Conservation (phyloP, 2,113 vertebrate species). For the Cisticola juncidis region DNA sequence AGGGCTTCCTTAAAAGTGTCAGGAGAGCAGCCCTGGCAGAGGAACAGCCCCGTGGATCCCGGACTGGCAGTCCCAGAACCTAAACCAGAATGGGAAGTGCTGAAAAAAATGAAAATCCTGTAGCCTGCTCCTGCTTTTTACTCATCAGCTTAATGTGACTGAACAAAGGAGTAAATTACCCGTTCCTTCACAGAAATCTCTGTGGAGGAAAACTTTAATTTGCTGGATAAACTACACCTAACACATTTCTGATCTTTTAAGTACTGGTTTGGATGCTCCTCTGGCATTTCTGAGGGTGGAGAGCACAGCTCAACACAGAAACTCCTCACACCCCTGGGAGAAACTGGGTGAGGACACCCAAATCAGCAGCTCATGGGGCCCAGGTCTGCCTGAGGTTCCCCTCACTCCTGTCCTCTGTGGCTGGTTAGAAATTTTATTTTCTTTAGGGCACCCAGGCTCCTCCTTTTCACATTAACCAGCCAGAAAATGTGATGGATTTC, state of each 20-base stretch:
- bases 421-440: neutral
- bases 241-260: neutral
- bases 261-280: neutral
- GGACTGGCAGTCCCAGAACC: neutral
- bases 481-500: neutral
- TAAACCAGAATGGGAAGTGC: fast-evolving
- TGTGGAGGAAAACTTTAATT: neutral
- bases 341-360: neutral
- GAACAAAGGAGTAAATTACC: neutral
- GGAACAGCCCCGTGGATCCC: fast-evolving
- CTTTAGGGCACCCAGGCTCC: neutral
- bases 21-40: neutral
- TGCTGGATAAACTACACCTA: neutral
- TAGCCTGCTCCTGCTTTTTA: neutral
- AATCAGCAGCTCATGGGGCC: too few relatives aligned
- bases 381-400: neutral
- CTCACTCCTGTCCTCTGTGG: neutral
- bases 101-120: neutral
- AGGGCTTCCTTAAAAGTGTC: neutral
- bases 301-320: fast-evolving
- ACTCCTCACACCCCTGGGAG: neutral
- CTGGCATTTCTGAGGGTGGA: fast-evolving
- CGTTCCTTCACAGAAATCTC: fast-evolving
- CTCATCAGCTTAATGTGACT: neutral
- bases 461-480: neutral